Evolutionary conservation across 2,888 invertebrate genomes (phyloP), one percentile per base, ranked within the genome.

Genomic region (Dicranocentrus wangi): DNA sequence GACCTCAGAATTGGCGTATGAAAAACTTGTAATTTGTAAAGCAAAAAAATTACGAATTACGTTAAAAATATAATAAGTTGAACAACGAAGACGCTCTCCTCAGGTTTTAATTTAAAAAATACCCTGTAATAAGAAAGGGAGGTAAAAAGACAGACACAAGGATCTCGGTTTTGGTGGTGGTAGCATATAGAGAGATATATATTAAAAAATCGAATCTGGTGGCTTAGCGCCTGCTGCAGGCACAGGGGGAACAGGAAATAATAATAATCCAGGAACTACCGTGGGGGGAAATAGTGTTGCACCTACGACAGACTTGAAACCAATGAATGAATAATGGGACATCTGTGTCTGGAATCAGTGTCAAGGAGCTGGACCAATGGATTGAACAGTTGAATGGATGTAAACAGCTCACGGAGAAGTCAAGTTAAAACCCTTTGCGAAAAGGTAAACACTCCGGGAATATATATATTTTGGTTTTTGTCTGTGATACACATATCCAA

Each of bases 361-460:
- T 96, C 91, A 99, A 99, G 91, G 99, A 99, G 92, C 92, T 99
- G 90, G 99, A 99, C 92, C 95, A 96, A 91, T 99, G 99, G 99
- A 98, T 99, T 91, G 98, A 99, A 92, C 99, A 99, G 92, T 93
- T 99, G 90, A 99, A 99, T 90, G 98, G 99, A 90, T 99, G 99
- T 93, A 98, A 98, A 93, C 99, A 99, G 93, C 93, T 99, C 91
- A 95, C 97, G 91, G 99, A 99, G 93, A 32, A 96, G 95, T 90
- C 99, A 99, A 95, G 99, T 99, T 88, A 98, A 98, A 94, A 96
- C 96, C 89, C 93, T 99, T 89, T 99, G 99, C 92, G 99, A 99
- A 92, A 99, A 99, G 97, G 99, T 99, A 43, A 69, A 32, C n/a
- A n/a, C n/a, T n/a, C n/a, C n/a, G n/a, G n/a, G n/a, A n/a, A n/a